These are phyloP conservation scores for Lycophotia porphyrea DNA, from an alignment of 2,888 invertebrate genomes.

Conservation along the genomic window DNA sequence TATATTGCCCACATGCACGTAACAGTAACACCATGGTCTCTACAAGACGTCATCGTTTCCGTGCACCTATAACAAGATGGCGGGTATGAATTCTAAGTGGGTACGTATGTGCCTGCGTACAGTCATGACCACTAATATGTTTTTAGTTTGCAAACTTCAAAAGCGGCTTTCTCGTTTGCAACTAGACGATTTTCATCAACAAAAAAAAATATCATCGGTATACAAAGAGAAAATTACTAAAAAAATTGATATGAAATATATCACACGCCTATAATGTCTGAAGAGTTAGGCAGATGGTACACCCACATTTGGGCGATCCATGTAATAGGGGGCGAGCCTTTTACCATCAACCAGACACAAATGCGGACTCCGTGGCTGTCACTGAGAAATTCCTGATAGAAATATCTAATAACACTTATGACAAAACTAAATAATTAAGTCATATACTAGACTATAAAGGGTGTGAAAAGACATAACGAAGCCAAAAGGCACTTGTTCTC, in stretches of 20 bases:
- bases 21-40: constrained; percentile 64
- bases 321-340: neutral
- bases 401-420: neutral
- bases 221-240: neutral
- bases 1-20: constrained; percentile 68
- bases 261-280: neutral
- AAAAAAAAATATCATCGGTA: neutral
- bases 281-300: neutral
- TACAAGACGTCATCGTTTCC: constrained; percentile 60
- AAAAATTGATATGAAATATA: neutral
- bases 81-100: constrained; percentile 60
- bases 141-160: neutral
- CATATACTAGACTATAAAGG: too few species aligned
- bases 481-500: too few species aligned
- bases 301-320: neutral
- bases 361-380: neutral
- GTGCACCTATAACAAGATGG: constrained; percentile 62
- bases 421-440: neutral
- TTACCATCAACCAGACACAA: neutral
- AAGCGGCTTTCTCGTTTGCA: neutral
- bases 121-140: neutral
- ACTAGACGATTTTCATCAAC: neutral
- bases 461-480: too few species aligned
- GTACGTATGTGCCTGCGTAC: neutral
- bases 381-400: neutral